A percentile compares a stretch with the other conserved stretches of the same genome.
These are phyloP conservation scores for Origma solitaria DNA, from an alignment of 2,113 vertebrate genomes.

Conservation along the genomic window DNA sequence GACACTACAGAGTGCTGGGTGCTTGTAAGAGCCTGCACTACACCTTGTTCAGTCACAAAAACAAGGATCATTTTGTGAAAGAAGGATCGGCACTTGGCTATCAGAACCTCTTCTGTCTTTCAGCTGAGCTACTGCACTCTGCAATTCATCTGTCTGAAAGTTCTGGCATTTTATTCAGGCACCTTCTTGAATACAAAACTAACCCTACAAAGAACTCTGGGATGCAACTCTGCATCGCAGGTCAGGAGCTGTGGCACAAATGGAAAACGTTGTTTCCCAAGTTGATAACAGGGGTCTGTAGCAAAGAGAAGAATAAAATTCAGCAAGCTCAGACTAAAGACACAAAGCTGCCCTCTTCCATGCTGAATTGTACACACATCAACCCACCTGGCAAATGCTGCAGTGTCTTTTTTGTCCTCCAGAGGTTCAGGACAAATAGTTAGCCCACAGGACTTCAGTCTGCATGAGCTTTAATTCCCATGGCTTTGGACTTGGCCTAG, in stretches of 20 bases:
- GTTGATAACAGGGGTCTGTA: neutral
- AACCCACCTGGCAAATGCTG: neutral
- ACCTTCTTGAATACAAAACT: neutral
- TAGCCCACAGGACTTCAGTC: neutral
- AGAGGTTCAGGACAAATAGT: neutral
- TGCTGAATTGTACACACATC: fast-evolving
- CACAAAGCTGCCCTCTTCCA: neutral
- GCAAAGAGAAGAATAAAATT: neutral
- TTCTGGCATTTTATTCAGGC: neutral
- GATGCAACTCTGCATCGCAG: neutral
- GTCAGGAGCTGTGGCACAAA: neutral
- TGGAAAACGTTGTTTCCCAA: neutral
- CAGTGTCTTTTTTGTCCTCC: neutral
- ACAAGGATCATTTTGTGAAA: neutral
- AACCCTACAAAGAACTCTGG: neutral
- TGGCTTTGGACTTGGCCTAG: neutral
- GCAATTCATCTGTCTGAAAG: neutral
- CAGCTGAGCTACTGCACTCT: neutral
- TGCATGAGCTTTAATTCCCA: neutral
- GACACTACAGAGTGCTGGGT: neutral
- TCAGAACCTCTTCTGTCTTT: neutral
- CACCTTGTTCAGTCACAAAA: neutral
- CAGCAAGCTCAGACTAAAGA: neutral
- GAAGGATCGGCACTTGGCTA: neutral
- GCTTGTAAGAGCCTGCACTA: neutral